phyloP scores from a whole-genome alignment of 1,140 invertebrate species.

The Batillaria attramentaria region DNA sequence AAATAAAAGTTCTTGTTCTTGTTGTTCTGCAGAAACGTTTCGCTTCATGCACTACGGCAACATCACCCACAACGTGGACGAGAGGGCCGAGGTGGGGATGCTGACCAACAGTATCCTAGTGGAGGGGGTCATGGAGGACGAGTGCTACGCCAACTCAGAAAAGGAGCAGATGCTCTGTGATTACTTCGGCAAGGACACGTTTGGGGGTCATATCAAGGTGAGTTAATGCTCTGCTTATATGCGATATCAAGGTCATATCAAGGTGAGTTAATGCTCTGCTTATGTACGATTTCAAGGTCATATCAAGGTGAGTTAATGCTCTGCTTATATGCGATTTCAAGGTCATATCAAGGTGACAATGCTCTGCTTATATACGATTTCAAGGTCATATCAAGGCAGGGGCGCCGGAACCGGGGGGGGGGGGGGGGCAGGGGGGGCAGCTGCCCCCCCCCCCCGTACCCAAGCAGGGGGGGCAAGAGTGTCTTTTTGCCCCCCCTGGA shows the following conservation, averaged over 20 bases:
- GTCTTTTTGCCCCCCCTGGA: too few species aligned
- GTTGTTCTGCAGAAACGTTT: slow-evolving; percentile 20
- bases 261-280: not conserved
- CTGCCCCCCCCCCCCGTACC: too few species aligned
- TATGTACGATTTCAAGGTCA: too few species aligned
- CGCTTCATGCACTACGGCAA: slow-evolving; percentile 49
- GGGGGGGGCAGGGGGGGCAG: too few species aligned
- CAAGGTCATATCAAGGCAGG: too few species aligned
- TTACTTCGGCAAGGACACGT: slow-evolving; percentile 42
- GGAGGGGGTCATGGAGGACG: slow-evolving; percentile 41
- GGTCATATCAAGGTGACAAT: too few species aligned
- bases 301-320: not conserved
- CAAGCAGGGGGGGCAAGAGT: too few species aligned
- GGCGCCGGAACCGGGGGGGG: too few species aligned
- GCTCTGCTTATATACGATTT: too few species aligned
- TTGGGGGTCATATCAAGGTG: slow-evolving; percentile 53
- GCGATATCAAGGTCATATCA: too few species aligned
- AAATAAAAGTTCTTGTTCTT: too few species aligned
- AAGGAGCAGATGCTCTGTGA: slow-evolving; percentile 36
- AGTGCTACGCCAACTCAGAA: slow-evolving; percentile 34
- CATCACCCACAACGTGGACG: slow-evolving; percentile 46
- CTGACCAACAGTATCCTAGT: slow-evolving; percentile 49
- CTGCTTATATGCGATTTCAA: too few species aligned
- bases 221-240: not conserved
- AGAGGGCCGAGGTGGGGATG: slow-evolving; percentile 53